A percentile compares a stretch with the other conserved stretches of the same genome.
Conservation (phyloP, 2,113 vertebrate genomes). For the Ochotona curzoniae region DNA sequence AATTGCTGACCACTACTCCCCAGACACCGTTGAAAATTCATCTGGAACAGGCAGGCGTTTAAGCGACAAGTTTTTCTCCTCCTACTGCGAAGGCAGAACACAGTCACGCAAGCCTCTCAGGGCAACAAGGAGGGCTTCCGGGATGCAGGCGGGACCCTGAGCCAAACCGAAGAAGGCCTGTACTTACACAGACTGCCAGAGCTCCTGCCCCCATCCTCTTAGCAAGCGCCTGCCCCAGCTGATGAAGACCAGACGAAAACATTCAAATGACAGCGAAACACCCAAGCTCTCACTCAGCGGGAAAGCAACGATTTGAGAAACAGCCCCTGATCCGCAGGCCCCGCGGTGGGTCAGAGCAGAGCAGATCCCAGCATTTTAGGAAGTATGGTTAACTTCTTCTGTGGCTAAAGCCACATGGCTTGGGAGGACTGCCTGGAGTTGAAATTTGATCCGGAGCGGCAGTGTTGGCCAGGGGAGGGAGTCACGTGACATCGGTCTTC, state of each 20-base stretch:
- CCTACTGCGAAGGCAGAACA: neutral
- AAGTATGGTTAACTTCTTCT: conserved; percentile 13
- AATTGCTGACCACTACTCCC: neutral
- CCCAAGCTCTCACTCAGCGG: neutral
- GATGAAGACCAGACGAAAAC: conserved; percentile 52
- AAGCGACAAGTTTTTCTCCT: neutral
- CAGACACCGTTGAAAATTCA: neutral
- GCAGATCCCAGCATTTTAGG: neutral
- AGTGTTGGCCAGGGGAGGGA: neutral
- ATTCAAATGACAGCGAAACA: conserved; percentile 15
- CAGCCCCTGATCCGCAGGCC: neutral
- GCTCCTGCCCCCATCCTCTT: conserved; percentile 94
- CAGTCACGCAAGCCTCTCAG: neutral
- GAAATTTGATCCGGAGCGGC: conserved; percentile 62
- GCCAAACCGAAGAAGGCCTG: conserved; percentile 17
- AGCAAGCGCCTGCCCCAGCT: conserved; percentile 71
- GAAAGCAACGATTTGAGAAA: neutral
- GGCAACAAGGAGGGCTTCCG: neutral
- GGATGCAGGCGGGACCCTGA: too few species aligned
- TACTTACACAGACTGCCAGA: conserved; percentile 95
- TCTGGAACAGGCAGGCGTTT: neutral
- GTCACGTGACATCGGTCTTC: conserved; percentile 46
- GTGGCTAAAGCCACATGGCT: conserved; percentile 20
- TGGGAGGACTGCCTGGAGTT: conserved; percentile 29
- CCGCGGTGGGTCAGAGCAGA: rapidly evolving